phyloP scores from a whole-genome alignment of 1,140 invertebrate genomes.

The Brachionus asplanchnoidis region DNA sequence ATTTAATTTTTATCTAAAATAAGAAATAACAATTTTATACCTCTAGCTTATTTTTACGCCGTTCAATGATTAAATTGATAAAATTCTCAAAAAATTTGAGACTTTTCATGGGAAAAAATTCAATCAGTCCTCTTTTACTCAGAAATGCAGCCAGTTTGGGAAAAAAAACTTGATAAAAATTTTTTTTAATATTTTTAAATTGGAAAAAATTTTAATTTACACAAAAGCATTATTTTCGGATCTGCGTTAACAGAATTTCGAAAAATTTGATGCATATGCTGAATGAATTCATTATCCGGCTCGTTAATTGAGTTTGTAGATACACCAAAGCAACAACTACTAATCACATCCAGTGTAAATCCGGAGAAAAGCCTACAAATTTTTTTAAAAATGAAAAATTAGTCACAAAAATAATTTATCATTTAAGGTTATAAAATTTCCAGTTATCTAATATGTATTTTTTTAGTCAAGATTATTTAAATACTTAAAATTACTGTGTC shows the following conservation, averaged over 20 bases:
- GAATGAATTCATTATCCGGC: slow-evolving; percentile 43
- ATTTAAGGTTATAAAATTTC: no score
- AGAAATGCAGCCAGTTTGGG: neutral
- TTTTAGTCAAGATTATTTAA: no score
- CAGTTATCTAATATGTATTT: no score
- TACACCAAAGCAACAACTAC: slow-evolving; percentile 43
- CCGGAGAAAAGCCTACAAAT: neutral
- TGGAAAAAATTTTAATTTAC: neutral
- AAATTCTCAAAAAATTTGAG: neutral
- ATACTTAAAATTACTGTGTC: no score
- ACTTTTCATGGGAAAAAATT: slow-evolving; percentile 22
- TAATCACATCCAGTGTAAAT: slow-evolving; percentile 45
- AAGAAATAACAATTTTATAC: neutral
- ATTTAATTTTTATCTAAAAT: neutral
- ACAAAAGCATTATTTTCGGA: neutral
- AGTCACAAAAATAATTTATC: neutral
- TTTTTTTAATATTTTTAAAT: neutral
- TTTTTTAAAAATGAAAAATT: neutral
- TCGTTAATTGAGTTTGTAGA: slow-evolving; percentile 43
- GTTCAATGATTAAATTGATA: neutral
- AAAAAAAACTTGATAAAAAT: slow-evolving; percentile 5
- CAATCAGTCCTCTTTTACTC: neutral
- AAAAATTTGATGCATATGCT: neutral
- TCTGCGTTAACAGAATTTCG: neutral
- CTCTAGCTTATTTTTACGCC: neutral